Evolutionary conservation across 2,797 vertebrate species (phyloP), one percentile per base, ranked within the genome.

Genomic region (Sphenodon punctatus): DNA sequence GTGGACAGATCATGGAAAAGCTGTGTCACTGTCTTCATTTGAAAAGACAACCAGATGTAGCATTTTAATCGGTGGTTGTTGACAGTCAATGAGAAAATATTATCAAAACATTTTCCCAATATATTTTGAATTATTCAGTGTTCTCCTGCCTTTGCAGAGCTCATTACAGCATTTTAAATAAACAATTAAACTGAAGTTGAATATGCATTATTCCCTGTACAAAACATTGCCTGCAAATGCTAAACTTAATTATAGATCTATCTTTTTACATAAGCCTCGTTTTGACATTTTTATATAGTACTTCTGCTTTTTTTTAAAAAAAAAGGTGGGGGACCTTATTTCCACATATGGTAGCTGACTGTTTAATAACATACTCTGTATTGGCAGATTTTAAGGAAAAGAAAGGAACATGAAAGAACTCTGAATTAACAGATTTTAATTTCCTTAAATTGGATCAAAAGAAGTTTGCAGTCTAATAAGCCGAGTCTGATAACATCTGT

Each of bases 101-200:
- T 75, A 89, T 83, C 49, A 86, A 87, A 87, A 32, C 11, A n/a
- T 69, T 84, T 67, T 80, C 72, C n/a, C 1, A 82, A 38, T 73
- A 65, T 73, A 76, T 64, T 69, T 86, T 74, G 55, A 73, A 90
- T 91, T 87, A 89, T 81, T 74, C 73, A 71, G 8, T 86, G 59
- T 85, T 90, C 87, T 66, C 43, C 76, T 84, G n/a, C 23, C 34
- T 87, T 84, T 72, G 22, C 49, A 19, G 78, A 88, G 65, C 67
- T 91, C 78, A 82, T 93, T 86, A 92, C 63, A n/a, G 19, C 42
- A 49, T 80, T 87, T 66, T 80, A 90, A 90, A 87, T 84, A 86
- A 91, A 93, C 84, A 88, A 30, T 82, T 80, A 86, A 78, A 75
- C 45, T 64, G 74, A 4, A 58, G 78, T 27, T 86, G 86, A 89